Evolutionary conservation across 2,888 invertebrate genomes (phyloP), one percentile per base, ranked within the genome.

Genomic region (Eupithecia dodoneata): DNA sequence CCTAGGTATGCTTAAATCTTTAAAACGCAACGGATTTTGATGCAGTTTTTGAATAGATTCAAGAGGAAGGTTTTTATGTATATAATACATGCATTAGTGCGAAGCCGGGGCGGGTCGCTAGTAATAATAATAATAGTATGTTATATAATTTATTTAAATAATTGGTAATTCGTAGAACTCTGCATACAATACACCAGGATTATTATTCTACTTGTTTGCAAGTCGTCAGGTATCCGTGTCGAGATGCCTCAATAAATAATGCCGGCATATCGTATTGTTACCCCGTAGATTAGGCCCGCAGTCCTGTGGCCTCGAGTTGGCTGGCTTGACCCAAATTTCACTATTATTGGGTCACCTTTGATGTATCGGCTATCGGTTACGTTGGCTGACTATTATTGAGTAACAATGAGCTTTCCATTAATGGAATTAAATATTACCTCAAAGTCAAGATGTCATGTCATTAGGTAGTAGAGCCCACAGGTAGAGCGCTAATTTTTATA

Each of bases 281-380:
- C 41, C 66, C 15, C 66, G 42, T 66, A 66, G 66, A 66, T 15
- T 15, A 42, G 42, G 66, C 66, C 66, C 66, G 66, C 66, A 66
- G 30, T 42, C 66, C 66, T 15, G 41, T 66, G 66, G 42, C 66
- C 66, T 66, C 41, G 65, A 15, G 41, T 30, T 2, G 41, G 65
- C 41, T 15, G 41, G 42, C 42, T 12, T 15, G 66, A 66, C 66
- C 66, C 42, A 15, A 66, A 66, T 66, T 66, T 66, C 66, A 42
- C 42, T 42, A 66, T 66, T 66, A 66, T 66, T 66, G 42, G 66
- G 42, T 66, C 66, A 66, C 6, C 15, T 66, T 66, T 66, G 66
- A 66, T 66, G 42, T 42, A 66, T 66, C 7, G 15, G 4, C 42
- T 66, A 66, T 63, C 30, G 63, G 30, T 4, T 63, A 30, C 1